Percentiles rank a stretch among this genome's conserved stretches.
Evolutionary conservation across 2,888 invertebrate species (phyloP).

Genomic region (Zygothrica quintamaculata): DNA sequence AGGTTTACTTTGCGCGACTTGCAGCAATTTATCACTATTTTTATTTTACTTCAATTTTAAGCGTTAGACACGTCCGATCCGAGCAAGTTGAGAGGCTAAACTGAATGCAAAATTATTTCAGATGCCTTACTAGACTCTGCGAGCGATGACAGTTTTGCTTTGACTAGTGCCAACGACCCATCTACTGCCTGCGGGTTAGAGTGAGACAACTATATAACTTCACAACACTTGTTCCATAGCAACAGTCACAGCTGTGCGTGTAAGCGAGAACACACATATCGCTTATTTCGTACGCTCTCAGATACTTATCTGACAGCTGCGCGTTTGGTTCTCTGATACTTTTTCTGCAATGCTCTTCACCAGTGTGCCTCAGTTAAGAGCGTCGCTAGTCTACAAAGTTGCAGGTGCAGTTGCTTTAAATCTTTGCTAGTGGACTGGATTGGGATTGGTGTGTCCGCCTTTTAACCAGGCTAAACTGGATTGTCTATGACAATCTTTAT

Average conservation of each 20-base stretch:
- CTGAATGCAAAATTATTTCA: slow-evolving; percentile 53
- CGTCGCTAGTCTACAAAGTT: slow-evolving; percentile 4
- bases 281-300: slow-evolving; percentile 28
- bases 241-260: slow-evolving; percentile 31
- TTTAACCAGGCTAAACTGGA: slow-evolving; percentile 27
- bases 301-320: slow-evolving; percentile 52
- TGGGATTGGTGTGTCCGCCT: neutral
- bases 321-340: slow-evolving; percentile 36
- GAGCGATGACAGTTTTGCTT: slow-evolving; percentile 9
- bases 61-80: slow-evolving; percentile 54
- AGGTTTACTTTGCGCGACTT: slow-evolving; percentile 60
- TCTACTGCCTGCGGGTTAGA: slow-evolving; percentile 27
- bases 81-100: slow-evolving; percentile 54
- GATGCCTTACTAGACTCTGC: slow-evolving; percentile 28
- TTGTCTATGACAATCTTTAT: slow-evolving; percentile 3
- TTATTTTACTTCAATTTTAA: slow-evolving; percentile 36
- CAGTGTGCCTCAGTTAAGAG: slow-evolving; percentile 29
- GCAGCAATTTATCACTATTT: slow-evolving; percentile 67
- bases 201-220: slow-evolving; percentile 27
- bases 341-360: slow-evolving; percentile 25
- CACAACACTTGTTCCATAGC: slow-evolving; percentile 49
- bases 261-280: slow-evolving; percentile 29
- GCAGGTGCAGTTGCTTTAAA: slow-evolving; percentile 20
- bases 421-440: slow-evolving; percentile 4
- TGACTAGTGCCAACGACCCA: slow-evolving; percentile 46